Percentiles rank a stretch among this genome's conserved stretches.
phyloP scores from a whole-genome alignment of 2,113 vertebrate species.

The Limnothrissa miodon region DNA sequence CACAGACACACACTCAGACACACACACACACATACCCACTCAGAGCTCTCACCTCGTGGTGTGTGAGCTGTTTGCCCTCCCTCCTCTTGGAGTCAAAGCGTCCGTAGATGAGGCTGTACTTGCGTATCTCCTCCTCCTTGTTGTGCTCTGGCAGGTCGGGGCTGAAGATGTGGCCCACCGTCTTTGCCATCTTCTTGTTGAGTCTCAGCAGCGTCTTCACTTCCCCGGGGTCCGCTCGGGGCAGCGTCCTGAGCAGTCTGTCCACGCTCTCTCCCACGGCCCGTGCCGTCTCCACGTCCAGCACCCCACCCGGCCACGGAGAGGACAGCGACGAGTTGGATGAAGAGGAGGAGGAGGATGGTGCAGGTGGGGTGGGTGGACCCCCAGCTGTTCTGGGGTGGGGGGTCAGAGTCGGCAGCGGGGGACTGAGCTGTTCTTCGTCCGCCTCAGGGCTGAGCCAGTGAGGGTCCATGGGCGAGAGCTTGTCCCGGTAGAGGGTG shows the following conservation, averaged over 20 bases:
- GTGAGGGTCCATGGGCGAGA: constrained; percentile 84
- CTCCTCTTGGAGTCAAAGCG: constrained; percentile 91
- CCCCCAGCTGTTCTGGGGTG: constrained; percentile 53
- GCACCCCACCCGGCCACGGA: constrained; percentile 70
- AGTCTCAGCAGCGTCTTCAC: constrained; percentile 84
- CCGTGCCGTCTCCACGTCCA: constrained; percentile 81
- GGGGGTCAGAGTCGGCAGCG: constrained; percentile 63
- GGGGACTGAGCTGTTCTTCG: constrained; percentile 78
- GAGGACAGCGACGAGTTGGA: constrained; percentile 53
- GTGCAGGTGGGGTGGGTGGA: constrained; percentile 76
- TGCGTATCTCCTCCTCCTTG: constrained; percentile 92
- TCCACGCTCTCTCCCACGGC: constrained; percentile 87
- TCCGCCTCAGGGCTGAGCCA: constrained; percentile 84
- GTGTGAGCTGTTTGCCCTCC: constrained; percentile 90
- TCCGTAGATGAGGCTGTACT: constrained; percentile 94
- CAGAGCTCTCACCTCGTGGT: constrained; percentile 84
- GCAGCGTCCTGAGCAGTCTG: constrained; percentile 82
- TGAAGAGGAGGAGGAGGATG: constrained; percentile 73
- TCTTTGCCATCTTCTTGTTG: constrained; percentile 92
- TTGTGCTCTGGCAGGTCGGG: constrained; percentile 81
- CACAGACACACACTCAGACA: no score
- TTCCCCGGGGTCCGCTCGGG: constrained; percentile 78
- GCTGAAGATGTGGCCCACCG: constrained; percentile 92
- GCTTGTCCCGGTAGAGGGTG: constrained; percentile 70
- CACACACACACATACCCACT: neutral